These are phyloP conservation scores for Leptopilina boulardi DNA, from an alignment of 1,140 invertebrate species.

Conservation along the genomic window DNA sequence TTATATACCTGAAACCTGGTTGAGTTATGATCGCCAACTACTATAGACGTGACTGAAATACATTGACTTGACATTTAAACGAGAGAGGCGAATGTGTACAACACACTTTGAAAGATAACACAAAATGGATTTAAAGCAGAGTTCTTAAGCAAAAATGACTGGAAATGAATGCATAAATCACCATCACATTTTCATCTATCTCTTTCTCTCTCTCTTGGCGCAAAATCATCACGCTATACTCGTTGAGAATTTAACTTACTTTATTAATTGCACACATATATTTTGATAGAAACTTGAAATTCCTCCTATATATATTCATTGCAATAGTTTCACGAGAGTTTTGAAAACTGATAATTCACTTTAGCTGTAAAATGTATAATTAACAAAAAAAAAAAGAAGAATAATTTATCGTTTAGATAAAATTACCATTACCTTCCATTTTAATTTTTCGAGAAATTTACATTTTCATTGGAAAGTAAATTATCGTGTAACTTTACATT, in stretches of 20 bases:
- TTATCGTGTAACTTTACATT: background rate
- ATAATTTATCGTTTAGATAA: conserved; percentile 8
- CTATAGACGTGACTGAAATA: conserved; percentile 49
- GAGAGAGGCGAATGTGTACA: conserved; percentile 31
- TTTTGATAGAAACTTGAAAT: background rate
- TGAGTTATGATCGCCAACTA: conserved; percentile 41
- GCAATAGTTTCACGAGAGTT: background rate
- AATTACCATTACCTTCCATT: background rate
- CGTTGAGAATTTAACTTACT: conserved; percentile 29
- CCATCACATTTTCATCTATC: background rate
- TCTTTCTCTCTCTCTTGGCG: background rate
- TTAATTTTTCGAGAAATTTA: conserved; percentile 6
- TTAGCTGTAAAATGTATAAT: background rate
- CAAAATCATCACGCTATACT: too few species aligned
- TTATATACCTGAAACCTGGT: conserved; percentile 22
- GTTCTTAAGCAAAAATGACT: background rate
- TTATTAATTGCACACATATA: background rate
- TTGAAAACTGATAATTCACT: conserved; percentile 7
- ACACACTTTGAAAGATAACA: background rate
- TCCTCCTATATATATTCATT: background rate
- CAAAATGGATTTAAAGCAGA: conserved; percentile 4
- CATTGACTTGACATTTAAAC: conserved; percentile 47
- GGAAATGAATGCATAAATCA: conserved; percentile 6
- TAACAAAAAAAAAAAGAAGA: background rate
- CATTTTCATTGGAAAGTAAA: background rate